These are phyloP conservation scores for Syndactyla subalaris DNA, from an alignment of 2,797 vertebrate species.

Conservation along the genomic window DNA sequence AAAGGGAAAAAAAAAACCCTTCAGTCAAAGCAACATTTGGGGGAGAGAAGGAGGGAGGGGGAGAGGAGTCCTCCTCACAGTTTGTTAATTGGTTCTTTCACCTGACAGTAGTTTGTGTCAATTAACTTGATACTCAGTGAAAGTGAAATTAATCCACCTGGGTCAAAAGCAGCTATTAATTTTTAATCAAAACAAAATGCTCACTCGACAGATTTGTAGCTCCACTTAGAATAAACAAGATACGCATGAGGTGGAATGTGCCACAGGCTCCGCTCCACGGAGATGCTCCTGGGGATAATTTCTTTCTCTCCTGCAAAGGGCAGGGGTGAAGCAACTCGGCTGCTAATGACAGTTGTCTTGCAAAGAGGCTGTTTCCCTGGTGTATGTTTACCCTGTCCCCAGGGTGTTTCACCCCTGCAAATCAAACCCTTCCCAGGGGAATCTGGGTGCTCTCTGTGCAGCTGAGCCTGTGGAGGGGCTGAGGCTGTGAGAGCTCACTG, in stretches of 20 bases:
- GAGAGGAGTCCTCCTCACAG: constrained; percentile 62
- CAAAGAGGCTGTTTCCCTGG: not conserved
- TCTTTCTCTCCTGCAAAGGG: constrained; percentile 6
- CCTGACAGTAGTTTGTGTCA: constrained; percentile 80
- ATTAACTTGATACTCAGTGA: constrained; percentile 79
- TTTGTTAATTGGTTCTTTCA: constrained; percentile 82
- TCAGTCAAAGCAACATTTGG: constrained; percentile 69
- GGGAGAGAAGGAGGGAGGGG: constrained; percentile 9
- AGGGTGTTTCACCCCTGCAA: not conserved
- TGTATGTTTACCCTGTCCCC: not conserved
- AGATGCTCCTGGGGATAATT: constrained; percentile 33
- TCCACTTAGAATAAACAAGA: constrained; percentile 70
- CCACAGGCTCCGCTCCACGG: not conserved
- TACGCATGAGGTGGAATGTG: constrained; percentile 27
- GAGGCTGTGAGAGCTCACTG: not conserved
- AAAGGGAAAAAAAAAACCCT: not conserved
- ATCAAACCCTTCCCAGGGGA: not conserved
- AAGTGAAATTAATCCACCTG: constrained; percentile 81
- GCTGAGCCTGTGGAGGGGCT: not conserved
- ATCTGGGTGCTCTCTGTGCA: not conserved
- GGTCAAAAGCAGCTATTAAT: constrained; percentile 83
- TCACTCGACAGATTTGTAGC: constrained; percentile 75
- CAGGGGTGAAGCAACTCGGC: not conserved
- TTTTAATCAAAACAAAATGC: constrained; percentile 82
- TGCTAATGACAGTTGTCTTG: not conserved